phyloP scores from a whole-genome alignment of 2,888 invertebrate genomes.

The Tethea ocularis region DNA sequence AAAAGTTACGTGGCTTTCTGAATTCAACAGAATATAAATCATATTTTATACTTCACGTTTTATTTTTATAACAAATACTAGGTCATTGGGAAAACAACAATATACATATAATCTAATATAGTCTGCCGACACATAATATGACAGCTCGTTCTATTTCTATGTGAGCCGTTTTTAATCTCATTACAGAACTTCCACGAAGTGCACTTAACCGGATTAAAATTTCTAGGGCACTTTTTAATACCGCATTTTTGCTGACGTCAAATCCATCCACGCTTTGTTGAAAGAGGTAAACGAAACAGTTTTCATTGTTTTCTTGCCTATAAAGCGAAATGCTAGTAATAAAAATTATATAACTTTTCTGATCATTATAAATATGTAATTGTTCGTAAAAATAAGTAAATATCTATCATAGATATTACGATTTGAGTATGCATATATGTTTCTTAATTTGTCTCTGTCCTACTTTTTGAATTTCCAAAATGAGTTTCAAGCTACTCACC shows the following conservation, averaged over 20 bases:
- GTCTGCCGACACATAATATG: neutral
- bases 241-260: slow-evolving; percentile 15
- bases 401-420: no score
- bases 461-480: no score
- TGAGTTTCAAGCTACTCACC: no score
- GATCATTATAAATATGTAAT: neutral
- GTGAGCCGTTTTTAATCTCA: slow-evolving; percentile 21
- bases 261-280: slow-evolving; percentile 16
- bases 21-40: neutral
- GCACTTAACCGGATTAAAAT: slow-evolving; percentile 29
- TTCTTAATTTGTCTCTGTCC: no score
- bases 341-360: neutral
- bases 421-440: no score
- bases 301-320: neutral
- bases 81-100: neutral
- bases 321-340: neutral
- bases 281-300: slow-evolving; percentile 16
- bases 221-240: slow-evolving; percentile 25
- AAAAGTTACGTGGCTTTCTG: neutral
- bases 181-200: slow-evolving; percentile 21
- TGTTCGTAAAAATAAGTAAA: no score
- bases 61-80: neutral
- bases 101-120: neutral
- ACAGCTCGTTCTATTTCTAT: slow-evolving; percentile 1
- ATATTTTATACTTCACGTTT: neutral